Evolutionary conservation across 2,888 invertebrate genomes (phyloP).

Genomic region (Phymatocera aterrima): DNA sequence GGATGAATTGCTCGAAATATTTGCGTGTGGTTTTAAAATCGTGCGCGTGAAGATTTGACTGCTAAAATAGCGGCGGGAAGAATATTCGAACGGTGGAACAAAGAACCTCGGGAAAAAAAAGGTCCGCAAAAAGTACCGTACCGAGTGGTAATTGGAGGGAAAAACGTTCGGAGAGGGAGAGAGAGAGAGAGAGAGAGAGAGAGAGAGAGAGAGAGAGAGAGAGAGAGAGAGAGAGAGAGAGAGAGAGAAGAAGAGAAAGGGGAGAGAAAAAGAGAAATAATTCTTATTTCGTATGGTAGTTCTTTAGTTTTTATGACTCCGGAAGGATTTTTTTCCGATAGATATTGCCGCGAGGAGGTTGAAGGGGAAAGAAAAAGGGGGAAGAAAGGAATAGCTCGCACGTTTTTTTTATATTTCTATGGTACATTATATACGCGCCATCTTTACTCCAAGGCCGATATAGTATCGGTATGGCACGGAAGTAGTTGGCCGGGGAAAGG

Average conservation of each 20-base stretch:
- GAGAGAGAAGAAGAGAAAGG: background rate
- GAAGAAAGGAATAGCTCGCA: no score
- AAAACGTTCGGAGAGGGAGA: background rate
- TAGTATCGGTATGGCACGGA: background rate
- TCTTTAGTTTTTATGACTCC: conserved; percentile 26
- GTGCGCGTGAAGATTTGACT: conserved; percentile 15
- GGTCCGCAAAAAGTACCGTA: background rate
- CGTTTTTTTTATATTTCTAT: background rate
- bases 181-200: background rate
- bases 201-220: background rate
- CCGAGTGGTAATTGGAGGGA: background rate
- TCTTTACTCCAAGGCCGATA: background rate
- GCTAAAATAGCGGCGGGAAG: background rate
- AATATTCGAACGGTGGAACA: background rate
- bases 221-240: background rate
- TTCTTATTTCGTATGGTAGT: conserved; percentile 14
- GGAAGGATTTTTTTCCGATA: conserved; percentile 23
- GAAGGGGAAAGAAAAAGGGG: no score
- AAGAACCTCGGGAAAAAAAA: background rate
- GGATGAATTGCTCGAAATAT: background rate
- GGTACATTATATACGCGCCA: conserved; percentile 7
- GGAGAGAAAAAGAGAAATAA: background rate
- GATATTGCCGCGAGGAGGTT: background rate
- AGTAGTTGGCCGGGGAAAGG: background rate
- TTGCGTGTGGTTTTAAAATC: background rate